Conservation (phyloP, 2,888 invertebrate species). For the Phyllotreta striolata region DNA sequence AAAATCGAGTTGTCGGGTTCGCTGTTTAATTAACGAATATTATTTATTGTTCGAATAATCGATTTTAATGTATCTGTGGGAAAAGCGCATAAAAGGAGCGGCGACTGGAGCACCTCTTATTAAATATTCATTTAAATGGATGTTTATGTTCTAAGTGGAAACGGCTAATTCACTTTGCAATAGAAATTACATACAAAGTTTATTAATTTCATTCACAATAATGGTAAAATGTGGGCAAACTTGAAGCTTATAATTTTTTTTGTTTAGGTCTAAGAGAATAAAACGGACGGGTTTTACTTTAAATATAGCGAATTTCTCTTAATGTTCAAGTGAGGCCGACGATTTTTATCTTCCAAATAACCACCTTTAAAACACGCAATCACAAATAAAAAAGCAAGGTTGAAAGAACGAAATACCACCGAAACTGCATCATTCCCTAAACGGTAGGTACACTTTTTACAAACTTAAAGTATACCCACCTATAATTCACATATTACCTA, state of each 20-base stretch:
- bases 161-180: too few relatives aligned
- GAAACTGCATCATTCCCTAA: conserved; percentile 34
- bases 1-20: too few relatives aligned
- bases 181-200: too few relatives aligned
- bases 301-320: conserved; percentile 31
- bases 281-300: conserved; percentile 19
- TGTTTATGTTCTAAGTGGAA: too few relatives aligned
- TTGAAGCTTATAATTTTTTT: not conserved
- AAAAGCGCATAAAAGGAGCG: too few relatives aligned
- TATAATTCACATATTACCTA: not conserved
- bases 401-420: conserved; percentile 43
- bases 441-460: conserved; percentile 1
- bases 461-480: conserved; percentile 12
- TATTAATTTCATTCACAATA: too few relatives aligned
- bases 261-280: conserved; percentile 2
- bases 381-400: conserved; percentile 33
- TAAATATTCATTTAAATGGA: too few relatives aligned
- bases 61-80: too few relatives aligned
- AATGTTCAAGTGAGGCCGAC: conserved; percentile 27
- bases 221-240: too few relatives aligned
- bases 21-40: too few relatives aligned
- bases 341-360: conserved; percentile 43
- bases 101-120: too few relatives aligned
- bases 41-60: too few relatives aligned
- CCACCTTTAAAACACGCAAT: conserved; percentile 41